Evolutionary conservation across 2,797 vertebrate genomes (phyloP), one percentile per base, ranked within the genome.

Genomic region (Zalophus californianus): DNA sequence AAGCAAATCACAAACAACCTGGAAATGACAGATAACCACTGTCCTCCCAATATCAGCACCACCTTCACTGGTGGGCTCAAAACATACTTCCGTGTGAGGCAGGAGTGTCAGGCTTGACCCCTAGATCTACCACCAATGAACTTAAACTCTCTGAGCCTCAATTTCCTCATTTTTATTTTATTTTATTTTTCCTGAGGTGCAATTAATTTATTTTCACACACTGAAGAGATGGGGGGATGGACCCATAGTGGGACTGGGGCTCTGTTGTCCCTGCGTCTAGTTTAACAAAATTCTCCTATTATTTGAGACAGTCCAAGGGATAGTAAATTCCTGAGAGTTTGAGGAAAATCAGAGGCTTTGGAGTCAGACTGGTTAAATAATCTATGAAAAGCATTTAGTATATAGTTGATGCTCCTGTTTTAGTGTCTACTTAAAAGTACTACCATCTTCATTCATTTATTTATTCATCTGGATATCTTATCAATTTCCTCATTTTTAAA

Each of bases 181-280:
- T 35, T 66, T 32, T 44, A 44, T 44, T 48, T 50, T 50, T 75
- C 44, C n/a, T 44, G 7, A 80, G 27, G 8, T 52, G 1, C 0
- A 50, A 8, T 72, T 88, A 48, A 72, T 60, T 84, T 87, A 66
- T 38, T 91, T 25, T 18, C 20, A 10, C 48, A 21, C 3, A 44
- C 10, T 72, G 60, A 88, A 41, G 27, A 0, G 6, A 13, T 60
- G 13, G 13, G 14, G 4, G n/a, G 4, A 27, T 3, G 6, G 66
- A 35, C 2, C 13, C 18, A 7, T 6, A 3, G 16, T 54, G 7
- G 52, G 7, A 2, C 21, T n/a, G 2, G 12, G 23, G 20, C 0
- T 38, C 7, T 48, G 35, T n/a, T 79, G 0, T 79, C 32, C 2
- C 3, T 79, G 5, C 52, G 4, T 75, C 73, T 18, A 48, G 44